A percentile compares a stretch with the other conserved stretches of the same genome.
phyloP scores from a whole-genome alignment of 2,888 invertebrate species.

The Drosophila macrothrix region DNA sequence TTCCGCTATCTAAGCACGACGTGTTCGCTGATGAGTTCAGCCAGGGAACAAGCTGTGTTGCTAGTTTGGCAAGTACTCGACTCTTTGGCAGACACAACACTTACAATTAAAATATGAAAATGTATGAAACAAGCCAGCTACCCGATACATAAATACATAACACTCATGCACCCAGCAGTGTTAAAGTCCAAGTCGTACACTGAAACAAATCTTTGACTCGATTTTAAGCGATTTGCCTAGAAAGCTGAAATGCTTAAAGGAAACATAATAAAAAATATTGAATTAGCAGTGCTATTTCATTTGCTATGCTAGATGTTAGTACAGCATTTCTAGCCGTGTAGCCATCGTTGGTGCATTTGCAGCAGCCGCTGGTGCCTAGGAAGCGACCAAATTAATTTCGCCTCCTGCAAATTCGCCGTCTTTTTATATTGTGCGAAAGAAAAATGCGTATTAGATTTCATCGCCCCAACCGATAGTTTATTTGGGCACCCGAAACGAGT shows the following conservation, averaged over 20 bases:
- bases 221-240: background rate
- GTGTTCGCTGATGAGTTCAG: conserved; percentile 54
- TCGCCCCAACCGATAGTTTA: conserved; percentile 34
- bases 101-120: conserved; percentile 66
- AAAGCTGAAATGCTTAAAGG: background rate
- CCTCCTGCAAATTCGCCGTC: conserved; percentile 30
- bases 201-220: background rate
- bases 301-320: too few relatives aligned
- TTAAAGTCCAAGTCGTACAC: conserved; percentile 11
- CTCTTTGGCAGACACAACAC: conserved; percentile 43
- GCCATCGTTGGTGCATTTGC: background rate
- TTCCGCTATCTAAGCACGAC: conserved; percentile 14
- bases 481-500: conserved; percentile 59
- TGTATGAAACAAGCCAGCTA: conserved; percentile 52
- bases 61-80: conserved; percentile 66
- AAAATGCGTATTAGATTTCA: conserved; percentile 74
- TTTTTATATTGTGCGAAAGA: conserved; percentile 42
- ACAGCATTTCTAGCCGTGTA: background rate
- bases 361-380: conserved; percentile 38
- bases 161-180: conserved; percentile 45
- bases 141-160: conserved; percentile 54
- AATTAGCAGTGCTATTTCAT: background rate
- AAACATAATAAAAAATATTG: background rate
- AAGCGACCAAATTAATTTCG: conserved; percentile 61
- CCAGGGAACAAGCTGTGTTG: conserved; percentile 51